phyloP scores from a whole-genome alignment of 2,797 vertebrate genomes.

The Acanthurus leucopareius region DNA sequence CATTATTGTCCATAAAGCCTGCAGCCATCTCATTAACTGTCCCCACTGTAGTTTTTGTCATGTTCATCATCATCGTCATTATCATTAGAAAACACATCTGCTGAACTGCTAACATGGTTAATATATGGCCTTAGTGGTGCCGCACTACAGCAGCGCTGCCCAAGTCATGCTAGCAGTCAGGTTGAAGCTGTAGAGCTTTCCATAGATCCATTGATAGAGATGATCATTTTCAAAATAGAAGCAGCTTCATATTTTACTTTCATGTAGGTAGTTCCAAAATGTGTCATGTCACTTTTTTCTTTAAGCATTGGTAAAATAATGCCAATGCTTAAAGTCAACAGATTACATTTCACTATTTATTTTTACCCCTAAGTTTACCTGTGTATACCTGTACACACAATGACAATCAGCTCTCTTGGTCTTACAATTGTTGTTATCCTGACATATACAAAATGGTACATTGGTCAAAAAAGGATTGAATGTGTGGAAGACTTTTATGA shows the following conservation, averaged over 20 bases:
- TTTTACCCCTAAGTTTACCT: neutral
- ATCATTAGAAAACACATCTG: conserved; percentile 70
- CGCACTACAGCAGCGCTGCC: conserved; percentile 52
- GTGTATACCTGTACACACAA: neutral
- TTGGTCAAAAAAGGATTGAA: conserved; percentile 28
- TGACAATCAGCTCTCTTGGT: conserved; percentile 32
- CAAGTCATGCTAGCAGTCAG: conserved; percentile 53
- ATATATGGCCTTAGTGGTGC: conserved; percentile 71
- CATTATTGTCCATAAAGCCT: conserved; percentile 67
- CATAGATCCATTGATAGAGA: conserved; percentile 33
- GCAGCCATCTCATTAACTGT: conserved; percentile 75
- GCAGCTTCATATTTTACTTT: conserved; percentile 16
- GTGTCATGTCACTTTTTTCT: conserved; percentile 18
- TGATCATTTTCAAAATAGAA: conserved; percentile 13
- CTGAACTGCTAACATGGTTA: conserved; percentile 79
- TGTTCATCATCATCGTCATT: conserved; percentile 60
- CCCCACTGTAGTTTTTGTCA: conserved; percentile 29
- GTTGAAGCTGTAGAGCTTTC: conserved; percentile 32
- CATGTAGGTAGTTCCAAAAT: conserved; percentile 29
- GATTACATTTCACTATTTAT: conserved; percentile 36
- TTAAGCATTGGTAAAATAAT: conserved; percentile 29
- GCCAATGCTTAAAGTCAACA: conserved; percentile 43
- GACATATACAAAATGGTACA: neutral
- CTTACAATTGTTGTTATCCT: conserved; percentile 11
- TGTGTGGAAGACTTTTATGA: conserved; percentile 38